These are phyloP conservation scores for Steinernema khuongi DNA, from an alignment of 1,140 invertebrate species.

Conservation along the genomic window DNA sequence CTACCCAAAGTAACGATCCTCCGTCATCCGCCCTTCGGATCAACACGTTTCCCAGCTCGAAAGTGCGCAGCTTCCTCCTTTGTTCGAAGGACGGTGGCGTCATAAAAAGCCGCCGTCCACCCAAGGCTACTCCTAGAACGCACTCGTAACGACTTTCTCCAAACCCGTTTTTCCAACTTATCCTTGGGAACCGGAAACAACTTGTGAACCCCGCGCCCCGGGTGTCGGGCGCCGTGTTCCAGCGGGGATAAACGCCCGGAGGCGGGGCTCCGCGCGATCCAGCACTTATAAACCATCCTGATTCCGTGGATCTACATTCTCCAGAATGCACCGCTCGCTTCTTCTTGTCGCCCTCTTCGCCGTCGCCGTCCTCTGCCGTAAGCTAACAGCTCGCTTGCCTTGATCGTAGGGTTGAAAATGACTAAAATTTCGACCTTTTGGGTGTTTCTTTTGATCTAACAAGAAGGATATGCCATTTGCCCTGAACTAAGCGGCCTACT, in stretches of 20 bases:
- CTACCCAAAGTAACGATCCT: too few relatives aligned
- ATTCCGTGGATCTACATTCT: not conserved
- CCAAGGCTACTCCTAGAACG: not conserved
- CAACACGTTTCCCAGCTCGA: too few relatives aligned
- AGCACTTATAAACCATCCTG: slow-evolving; percentile 7
- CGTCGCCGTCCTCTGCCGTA: not conserved
- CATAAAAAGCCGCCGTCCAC: not conserved
- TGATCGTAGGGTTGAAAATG: too few relatives aligned
- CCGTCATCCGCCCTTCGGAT: too few relatives aligned
- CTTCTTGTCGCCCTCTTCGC: not conserved
- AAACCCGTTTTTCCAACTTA: not conserved
- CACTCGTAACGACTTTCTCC: not conserved
- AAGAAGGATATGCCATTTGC: too few relatives aligned
- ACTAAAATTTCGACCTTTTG: too few relatives aligned
- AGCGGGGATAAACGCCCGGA: not conserved
- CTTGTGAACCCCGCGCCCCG: not conserved
- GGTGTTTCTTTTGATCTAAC: too few relatives aligned
- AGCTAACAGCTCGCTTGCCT: too few relatives aligned
- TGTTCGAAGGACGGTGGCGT: too few relatives aligned
- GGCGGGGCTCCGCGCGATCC: not conserved
- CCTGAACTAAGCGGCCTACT: too few relatives aligned
- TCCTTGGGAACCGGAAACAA: not conserved
- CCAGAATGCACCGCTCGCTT: not conserved
- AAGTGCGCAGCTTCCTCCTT: too few relatives aligned
- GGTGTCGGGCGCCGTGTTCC: not conserved